Evolutionary conservation across 1,140 invertebrate species (phyloP).

Genomic region (Chrysomallon squamiferum): DNA sequence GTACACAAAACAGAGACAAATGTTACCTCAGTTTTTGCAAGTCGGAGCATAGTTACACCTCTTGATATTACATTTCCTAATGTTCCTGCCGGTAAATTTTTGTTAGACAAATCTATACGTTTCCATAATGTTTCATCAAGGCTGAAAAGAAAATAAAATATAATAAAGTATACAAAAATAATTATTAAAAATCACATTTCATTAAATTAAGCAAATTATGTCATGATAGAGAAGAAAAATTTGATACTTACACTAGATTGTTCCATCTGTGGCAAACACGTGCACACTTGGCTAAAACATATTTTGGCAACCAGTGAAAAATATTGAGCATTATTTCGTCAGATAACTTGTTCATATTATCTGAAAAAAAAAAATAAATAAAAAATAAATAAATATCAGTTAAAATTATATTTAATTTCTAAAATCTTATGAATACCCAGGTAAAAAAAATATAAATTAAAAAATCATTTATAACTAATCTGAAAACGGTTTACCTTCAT

Average conservation of each 20-base stretch:
- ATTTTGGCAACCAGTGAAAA: conserved; percentile 81
- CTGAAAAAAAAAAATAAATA: conserved; percentile 23
- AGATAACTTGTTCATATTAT: conserved; percentile 63
- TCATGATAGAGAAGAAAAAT: neutral
- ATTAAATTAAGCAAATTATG: neutral
- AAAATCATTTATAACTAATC: neutral
- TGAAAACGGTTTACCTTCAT: neutral
- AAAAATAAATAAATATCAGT: too few species aligned
- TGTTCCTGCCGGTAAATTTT: conserved; percentile 71
- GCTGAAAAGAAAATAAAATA: conserved; percentile 33
- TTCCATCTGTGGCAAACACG: conserved; percentile 76
- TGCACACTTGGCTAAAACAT: conserved; percentile 74
- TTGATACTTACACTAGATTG: conserved; percentile 70
- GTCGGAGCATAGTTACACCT: conserved; percentile 76
- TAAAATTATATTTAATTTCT: neutral
- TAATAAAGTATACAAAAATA: conserved; percentile 5
- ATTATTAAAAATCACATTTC: neutral
- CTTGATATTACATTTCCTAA: conserved; percentile 75
- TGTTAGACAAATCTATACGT: conserved; percentile 78
- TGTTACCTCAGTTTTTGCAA: conserved; percentile 77
- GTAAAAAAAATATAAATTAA: neutral
- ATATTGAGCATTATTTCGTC: conserved; percentile 87
- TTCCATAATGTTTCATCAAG: conserved; percentile 83
- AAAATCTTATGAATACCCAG: neutral
- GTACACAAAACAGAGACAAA: too few species aligned